These are phyloP conservation scores for Albula goreensis DNA, from an alignment of 2,113 vertebrate species.

Conservation along the genomic window DNA sequence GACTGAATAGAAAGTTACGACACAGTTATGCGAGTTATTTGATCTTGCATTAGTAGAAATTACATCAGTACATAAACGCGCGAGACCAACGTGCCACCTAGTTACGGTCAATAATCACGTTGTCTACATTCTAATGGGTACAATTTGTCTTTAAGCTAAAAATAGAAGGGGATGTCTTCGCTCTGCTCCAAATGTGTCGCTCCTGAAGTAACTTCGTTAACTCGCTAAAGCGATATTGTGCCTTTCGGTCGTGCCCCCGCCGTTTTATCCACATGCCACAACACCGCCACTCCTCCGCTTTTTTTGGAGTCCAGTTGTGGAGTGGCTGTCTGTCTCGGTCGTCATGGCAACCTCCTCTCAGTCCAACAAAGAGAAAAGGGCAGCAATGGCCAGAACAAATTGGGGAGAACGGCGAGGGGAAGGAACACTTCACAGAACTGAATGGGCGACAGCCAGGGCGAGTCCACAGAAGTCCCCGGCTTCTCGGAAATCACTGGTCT, in stretches of 20 bases:
- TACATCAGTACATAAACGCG: not conserved
- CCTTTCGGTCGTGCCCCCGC: not conserved
- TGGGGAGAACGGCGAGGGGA: slow-evolving; percentile 32
- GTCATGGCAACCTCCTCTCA: slow-evolving; percentile 59
- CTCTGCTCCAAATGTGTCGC: not conserved
- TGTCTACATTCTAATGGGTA: no score
- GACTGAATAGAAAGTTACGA: not conserved
- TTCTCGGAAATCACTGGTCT: slow-evolving; percentile 27
- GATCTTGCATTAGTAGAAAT: not conserved
- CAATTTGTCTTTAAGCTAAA: not conserved
- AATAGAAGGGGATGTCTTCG: not conserved
- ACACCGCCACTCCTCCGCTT: slow-evolving; percentile 37
- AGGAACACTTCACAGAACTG: not conserved
- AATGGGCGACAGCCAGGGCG: not conserved
- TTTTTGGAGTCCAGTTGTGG: slow-evolving; percentile 40
- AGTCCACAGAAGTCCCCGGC: slow-evolving; percentile 21
- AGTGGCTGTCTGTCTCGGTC: slow-evolving; percentile 49
- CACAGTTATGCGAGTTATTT: not conserved
- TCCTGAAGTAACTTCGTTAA: not conserved
- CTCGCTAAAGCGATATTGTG: no score
- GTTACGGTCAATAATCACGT: no score
- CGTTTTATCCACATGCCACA: slow-evolving; percentile 37
- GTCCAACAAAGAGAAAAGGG: slow-evolving; percentile 43
- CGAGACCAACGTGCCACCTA: not conserved
- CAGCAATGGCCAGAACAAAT: slow-evolving; percentile 32